Base-by-base conservation (phyloP, 1,140 invertebrate species). In the Macrotrachela quadricornifera region DNA sequence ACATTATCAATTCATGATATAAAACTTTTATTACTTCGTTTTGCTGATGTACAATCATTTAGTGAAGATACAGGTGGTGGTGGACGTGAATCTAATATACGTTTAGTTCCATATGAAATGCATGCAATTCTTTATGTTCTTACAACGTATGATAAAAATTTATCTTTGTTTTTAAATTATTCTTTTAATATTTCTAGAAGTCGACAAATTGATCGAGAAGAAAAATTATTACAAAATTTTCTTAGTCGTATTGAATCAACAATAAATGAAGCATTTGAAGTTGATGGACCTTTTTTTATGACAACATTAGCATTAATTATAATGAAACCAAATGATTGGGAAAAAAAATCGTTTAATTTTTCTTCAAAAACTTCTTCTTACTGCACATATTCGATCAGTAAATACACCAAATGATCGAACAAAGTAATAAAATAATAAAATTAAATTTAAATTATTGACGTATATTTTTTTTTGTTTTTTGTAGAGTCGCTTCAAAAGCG, bases 51-150 rank as follows among this genome's bases (percentile, higher is more conserved):
- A 60, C 84, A 85, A 63, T 85, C 82, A 52, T 95, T 96, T 73
- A 88, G 90, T 65, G 86, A 94, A 66, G 88, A 95, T 68, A 87
- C 85, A 17, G 87, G 88, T 13, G 71, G 71, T 40, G 91, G 91
- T 57, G 91, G 90, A 57, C 85, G 90, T 14, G 85, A 95, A 63
- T 92, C 86, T 21, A 96, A 97, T 71, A 83, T 95, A 80, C 85
- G 94, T 67, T 78, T 95, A 58, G 76, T 94, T 51, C 88, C 91
- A 17, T 92, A 92, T 67, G 73, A 94, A 37, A 76, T 87, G 51
- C 88, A 94, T 64, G 88, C 91, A 77, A 82, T 85, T 16, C 78
- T 95, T 3, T 95, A 94, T 68, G 83, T 92, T 46, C 80, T 91
- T 54, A 90, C 86, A 66, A 86, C 83, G 79, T 84, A 66, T 75